These are phyloP conservation scores for Diplolepis rosae DNA, from an alignment of 2,888 invertebrate genomes.

Conservation along the genomic window DNA sequence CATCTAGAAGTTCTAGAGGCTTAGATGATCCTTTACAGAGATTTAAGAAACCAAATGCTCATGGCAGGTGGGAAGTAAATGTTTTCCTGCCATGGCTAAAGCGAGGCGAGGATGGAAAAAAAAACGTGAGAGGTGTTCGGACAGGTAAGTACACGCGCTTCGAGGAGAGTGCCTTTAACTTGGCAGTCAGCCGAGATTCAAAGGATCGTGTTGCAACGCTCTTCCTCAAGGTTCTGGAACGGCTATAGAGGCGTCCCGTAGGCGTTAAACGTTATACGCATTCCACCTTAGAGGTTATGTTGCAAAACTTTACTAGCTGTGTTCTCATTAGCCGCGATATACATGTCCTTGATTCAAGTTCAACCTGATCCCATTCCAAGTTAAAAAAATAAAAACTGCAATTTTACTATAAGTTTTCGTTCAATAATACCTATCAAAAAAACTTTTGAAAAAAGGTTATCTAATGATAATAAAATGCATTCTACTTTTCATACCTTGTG, in stretches of 20 bases:
- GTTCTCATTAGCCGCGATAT: conserved; percentile 70
- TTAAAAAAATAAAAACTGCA: too few species aligned
- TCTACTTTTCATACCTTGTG: too few species aligned
- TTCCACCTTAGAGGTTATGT: conserved; percentile 72
- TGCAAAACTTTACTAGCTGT: conserved; percentile 63
- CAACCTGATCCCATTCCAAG: conserved; percentile 61
- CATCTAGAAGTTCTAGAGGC: neutral
- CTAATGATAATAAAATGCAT: too few species aligned
- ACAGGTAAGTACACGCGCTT: conserved; percentile 51
- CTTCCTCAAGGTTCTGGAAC: conserved; percentile 71
- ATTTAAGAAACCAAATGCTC: conserved; percentile 24
- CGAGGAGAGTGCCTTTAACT: conserved; percentile 57
- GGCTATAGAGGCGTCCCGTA: conserved; percentile 71
- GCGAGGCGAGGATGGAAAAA: conserved; percentile 38
- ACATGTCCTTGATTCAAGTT: conserved; percentile 72
- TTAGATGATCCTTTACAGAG: neutral
- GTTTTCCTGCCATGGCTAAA: conserved; percentile 39
- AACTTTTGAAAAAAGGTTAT: too few species aligned
- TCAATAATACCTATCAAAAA: too few species aligned
- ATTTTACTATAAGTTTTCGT: too few species aligned
- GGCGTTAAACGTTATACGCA: conserved; percentile 73
- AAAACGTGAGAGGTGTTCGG: conserved; percentile 51
- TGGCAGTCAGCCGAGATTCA: conserved; percentile 70
- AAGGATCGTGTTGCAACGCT: conserved; percentile 72
- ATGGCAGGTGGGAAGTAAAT: conserved; percentile 45